Conservation (phyloP, 2,113 vertebrate genomes). For the Paralichthys olivaceus region DNA sequence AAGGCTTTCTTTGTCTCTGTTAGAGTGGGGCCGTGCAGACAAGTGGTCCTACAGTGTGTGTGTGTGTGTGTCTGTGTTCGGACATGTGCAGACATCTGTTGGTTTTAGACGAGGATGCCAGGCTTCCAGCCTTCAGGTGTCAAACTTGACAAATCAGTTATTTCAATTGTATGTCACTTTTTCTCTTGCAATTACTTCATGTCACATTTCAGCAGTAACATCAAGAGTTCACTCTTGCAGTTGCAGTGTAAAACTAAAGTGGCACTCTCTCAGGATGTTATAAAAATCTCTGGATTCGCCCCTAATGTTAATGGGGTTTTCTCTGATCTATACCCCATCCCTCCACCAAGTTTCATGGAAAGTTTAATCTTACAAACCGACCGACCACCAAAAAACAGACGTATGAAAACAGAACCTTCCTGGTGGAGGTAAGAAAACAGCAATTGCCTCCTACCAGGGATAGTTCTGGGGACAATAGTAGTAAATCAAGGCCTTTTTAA, state of each 20-base stretch:
- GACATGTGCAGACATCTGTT: slow-evolving; percentile 23
- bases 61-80: not conserved
- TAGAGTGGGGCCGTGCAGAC: slow-evolving; percentile 7
- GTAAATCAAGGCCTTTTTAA: not conserved
- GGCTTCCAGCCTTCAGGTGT: not conserved
- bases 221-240: not conserved
- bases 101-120: slow-evolving; percentile 5
- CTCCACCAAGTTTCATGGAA: too few species aligned
- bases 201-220: not conserved
- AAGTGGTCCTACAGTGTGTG: slow-evolving; percentile 9
- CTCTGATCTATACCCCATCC: too few species aligned
- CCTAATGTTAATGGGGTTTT: too few species aligned
- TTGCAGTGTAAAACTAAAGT: too few species aligned
- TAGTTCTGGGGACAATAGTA: not conserved
- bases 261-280: too few species aligned
- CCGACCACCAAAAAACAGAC: not conserved
- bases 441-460: not conserved
- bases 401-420: too few species aligned
- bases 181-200: not conserved
- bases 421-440: too few species aligned
- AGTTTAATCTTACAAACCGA: too few species aligned
- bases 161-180: not conserved
- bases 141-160: not conserved
- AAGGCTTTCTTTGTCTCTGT: slow-evolving; percentile 21
- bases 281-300: too few species aligned